These are phyloP conservation scores for Dione juno DNA, from an alignment of 2,888 invertebrate species.

Conservation along the genomic window DNA sequence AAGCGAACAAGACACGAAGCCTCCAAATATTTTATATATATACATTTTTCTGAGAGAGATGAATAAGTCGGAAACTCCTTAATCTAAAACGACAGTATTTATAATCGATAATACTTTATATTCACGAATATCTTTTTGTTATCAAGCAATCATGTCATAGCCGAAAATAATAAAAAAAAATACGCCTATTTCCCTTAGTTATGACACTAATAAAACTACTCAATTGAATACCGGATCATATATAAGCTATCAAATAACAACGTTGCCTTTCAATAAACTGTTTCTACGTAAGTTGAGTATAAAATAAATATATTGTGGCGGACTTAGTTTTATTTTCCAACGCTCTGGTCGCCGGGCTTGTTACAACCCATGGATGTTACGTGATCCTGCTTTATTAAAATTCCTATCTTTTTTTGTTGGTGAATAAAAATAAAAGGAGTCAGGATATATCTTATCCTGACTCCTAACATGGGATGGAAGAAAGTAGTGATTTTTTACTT, in stretches of 20 bases:
- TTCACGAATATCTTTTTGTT: background rate
- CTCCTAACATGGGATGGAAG: too few species aligned
- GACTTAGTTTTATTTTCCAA: slow-evolving; percentile 44
- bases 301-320: slow-evolving; percentile 55
- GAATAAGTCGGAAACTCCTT: too few species aligned
- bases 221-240: slow-evolving; percentile 19
- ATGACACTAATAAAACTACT: background rate
- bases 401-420: slow-evolving; percentile 7
- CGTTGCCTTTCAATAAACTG: slow-evolving; percentile 48
- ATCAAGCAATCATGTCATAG: background rate
- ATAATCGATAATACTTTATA: too few species aligned
- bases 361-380: slow-evolving; percentile 68
- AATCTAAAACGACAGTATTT: too few species aligned
- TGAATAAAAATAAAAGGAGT: background rate
- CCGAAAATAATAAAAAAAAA: background rate
- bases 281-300: slow-evolving; percentile 47
- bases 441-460: background rate
- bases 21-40: too few species aligned
- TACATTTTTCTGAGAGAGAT: too few species aligned
- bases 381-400: slow-evolving; percentile 78
- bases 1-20: too few species aligned
- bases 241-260: slow-evolving; percentile 32
- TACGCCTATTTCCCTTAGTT: background rate
- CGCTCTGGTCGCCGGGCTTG: slow-evolving; percentile 47
- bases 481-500: background rate